These are phyloP conservation scores for Glaucidium brasilianum DNA, from an alignment of 2,113 vertebrate species.

Conservation along the genomic window DNA sequence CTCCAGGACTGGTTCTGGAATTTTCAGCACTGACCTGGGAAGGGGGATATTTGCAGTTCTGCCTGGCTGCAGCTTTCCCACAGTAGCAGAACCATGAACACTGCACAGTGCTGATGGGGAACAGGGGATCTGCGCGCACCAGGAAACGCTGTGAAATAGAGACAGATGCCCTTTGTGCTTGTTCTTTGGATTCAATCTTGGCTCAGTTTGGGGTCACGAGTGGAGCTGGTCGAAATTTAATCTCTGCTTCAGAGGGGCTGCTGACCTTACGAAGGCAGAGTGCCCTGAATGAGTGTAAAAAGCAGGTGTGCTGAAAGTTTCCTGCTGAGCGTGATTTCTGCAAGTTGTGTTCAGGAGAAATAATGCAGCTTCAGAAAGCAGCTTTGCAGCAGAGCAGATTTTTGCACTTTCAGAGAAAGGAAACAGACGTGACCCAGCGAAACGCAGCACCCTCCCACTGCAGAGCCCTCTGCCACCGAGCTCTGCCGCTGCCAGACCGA, in stretches of 20 bases:
- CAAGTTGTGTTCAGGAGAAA: neutral
- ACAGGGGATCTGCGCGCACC: too few species aligned
- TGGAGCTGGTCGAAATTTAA: too few species aligned
- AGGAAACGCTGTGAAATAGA: rapidly evolving
- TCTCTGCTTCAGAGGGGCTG: neutral
- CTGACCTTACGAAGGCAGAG: neutral
- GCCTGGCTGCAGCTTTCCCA: neutral
- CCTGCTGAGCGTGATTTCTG: neutral
- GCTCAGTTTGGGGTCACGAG: neutral
- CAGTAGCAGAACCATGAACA: rapidly evolving
- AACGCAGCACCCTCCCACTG: neutral
- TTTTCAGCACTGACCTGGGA: neutral
- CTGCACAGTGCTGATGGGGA: neutral
- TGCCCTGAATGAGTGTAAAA: neutral
- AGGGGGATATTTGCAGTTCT: too few species aligned
- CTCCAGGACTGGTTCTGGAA: neutral
- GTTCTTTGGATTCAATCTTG: neutral
- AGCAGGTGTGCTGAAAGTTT: neutral
- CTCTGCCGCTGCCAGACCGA: rapidly evolving
- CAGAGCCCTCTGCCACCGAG: neutral
- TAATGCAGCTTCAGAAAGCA: neutral
- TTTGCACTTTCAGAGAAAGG: neutral
- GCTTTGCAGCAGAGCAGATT: neutral
- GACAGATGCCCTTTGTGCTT: neutral
- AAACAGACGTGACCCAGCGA: neutral